Conservation (phyloP, 2,888 invertebrate species). For the Hypselothyrea guttata region DNA sequence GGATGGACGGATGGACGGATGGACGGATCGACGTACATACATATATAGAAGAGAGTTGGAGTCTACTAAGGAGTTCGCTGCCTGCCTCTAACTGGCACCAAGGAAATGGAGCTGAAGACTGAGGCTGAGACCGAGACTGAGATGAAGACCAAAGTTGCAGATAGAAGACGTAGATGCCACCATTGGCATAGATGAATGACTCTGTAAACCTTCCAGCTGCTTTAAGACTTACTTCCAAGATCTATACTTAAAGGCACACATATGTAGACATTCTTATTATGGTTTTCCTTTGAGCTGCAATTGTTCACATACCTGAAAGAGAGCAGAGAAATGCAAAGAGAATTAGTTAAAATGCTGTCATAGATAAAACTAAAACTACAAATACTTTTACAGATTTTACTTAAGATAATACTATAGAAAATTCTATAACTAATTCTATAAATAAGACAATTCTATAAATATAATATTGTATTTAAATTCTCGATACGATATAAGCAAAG, state of each 20-base stretch:
- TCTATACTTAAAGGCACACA: slow-evolving; percentile 3
- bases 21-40: slow-evolving; percentile 36
- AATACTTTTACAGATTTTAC: neutral
- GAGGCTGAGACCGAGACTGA: no score
- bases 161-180: neutral
- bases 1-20: slow-evolving; percentile 37
- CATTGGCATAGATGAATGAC: slow-evolving; percentile 48
- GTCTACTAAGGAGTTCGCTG: neutral
- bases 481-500: no score
- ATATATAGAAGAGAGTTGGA: neutral
- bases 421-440: no score
- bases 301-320: slow-evolving; percentile 41
- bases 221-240: neutral
- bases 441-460: no score
- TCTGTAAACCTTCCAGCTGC: slow-evolving; percentile 13
- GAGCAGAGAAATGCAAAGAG: neutral
- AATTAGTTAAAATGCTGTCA: neutral
- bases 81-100: no score
- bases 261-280: slow-evolving; percentile 6
- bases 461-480: no score
- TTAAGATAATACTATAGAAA: neutral
- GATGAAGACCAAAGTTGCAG: no score
- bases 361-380: neutral
- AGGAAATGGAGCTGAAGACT: slow-evolving; percentile 32
- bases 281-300: neutral